Evolutionary conservation across 2,888 invertebrate genomes (phyloP).

Genomic region (Sminthurides aquaticus): DNA sequence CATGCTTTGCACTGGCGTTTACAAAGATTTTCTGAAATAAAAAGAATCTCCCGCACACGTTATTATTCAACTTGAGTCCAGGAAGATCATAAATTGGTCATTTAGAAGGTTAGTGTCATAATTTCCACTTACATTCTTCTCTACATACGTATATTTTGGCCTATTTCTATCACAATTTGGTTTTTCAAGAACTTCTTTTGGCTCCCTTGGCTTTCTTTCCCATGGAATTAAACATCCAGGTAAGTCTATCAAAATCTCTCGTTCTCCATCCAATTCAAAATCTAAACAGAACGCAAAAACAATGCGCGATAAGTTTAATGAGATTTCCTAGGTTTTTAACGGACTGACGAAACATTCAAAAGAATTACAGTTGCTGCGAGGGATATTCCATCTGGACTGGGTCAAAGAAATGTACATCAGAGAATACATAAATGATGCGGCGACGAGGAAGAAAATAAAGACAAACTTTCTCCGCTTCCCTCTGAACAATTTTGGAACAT

Average conservation of each 20-base stretch:
- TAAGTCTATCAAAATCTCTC: neutral
- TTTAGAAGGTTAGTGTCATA: too few relatives aligned
- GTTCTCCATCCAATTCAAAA: conserved; percentile 14
- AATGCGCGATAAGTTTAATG: too few relatives aligned
- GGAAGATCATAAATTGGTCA: too few relatives aligned
- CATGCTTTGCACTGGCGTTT: conserved; percentile 9
- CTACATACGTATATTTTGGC: conserved; percentile 12
- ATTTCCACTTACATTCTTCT: conserved; percentile 14
- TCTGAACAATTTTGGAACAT: too few relatives aligned
- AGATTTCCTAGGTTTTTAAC: too few relatives aligned
- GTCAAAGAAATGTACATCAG: neutral
- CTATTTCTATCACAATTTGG: conserved; percentile 14
- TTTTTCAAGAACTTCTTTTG: neutral
- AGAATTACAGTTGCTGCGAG: neutral
- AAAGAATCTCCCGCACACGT: too few relatives aligned
- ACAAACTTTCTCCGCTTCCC: neutral
- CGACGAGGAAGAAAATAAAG: neutral
- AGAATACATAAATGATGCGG: neutral
- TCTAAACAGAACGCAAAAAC: conserved; percentile 5
- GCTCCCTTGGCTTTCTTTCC: conserved; percentile 4
- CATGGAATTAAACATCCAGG: conserved; percentile 9
- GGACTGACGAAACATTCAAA: too few relatives aligned
- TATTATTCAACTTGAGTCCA: too few relatives aligned
- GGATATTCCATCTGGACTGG: neutral
- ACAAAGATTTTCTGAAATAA: conserved; percentile 11